Evolutionary conservation across 2,113 vertebrate genomes (phyloP).

Genomic region (Dermatemys mawii): DNA sequence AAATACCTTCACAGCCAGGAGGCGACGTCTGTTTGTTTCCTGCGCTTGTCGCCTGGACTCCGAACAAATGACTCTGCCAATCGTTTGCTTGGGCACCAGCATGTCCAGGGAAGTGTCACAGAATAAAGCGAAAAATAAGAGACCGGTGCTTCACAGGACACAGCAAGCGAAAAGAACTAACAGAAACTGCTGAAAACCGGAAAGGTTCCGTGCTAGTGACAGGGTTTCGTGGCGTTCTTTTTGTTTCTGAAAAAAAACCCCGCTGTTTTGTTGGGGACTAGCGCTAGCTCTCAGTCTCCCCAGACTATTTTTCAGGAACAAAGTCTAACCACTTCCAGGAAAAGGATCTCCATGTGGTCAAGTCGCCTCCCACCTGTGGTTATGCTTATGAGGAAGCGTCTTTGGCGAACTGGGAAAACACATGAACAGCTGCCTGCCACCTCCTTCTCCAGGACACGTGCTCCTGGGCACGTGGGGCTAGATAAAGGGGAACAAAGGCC

Average conservation of each 20-base stretch:
- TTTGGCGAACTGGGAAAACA: not conserved
- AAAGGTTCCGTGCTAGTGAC: not conserved
- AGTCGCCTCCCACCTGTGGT: not conserved
- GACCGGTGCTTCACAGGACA: not conserved
- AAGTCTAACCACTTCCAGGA: fast-evolving
- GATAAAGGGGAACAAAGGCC: constrained; percentile 29
- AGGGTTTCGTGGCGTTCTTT: no score
- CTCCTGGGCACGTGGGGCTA: constrained; percentile 29
- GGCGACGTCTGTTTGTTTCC: not conserved
- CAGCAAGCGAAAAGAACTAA: not conserved
- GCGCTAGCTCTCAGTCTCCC: not conserved
- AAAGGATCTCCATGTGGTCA: fast-evolving
- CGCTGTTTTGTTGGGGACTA: not conserved
- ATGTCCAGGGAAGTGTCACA: fast-evolving
- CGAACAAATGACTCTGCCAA: not conserved
- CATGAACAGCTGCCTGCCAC: not conserved
- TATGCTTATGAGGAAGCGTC: not conserved
- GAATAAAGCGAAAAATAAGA: fast-evolving
- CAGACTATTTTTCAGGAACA: not conserved
- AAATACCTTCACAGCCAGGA: not conserved
- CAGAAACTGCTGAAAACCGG: not conserved
- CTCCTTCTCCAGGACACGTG: not conserved
- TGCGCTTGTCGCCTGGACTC: fast-evolving
- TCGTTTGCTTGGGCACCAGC: not conserved
- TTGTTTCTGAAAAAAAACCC: not conserved